Base-by-base conservation (phyloP, 2,113 vertebrate genomes). In the Petaurus breviceps region DNA sequence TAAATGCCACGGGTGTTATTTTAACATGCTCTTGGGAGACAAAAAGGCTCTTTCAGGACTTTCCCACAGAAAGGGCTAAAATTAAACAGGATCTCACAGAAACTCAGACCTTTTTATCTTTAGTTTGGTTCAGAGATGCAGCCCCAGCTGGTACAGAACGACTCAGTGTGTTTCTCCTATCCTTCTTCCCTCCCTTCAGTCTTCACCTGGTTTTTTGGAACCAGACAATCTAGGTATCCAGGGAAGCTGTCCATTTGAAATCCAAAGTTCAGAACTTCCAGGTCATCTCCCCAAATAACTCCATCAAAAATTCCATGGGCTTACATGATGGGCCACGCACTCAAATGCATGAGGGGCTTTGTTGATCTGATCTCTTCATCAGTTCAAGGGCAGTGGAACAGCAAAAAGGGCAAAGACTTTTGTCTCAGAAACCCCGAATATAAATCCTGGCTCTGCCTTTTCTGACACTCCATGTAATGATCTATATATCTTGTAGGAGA, bases 231-330 rank as follows among this genome's bases (percentile, higher is more conserved):
- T 96, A 95, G 95, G 95, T 94, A 89, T 96, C 97, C 97, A 89
- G 92, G 98, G 98, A 97, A 94, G 94, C 96, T 96, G 96, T 90
- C 96, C 96, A 57, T 57, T 57, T 57, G 55, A 57, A 28, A 68
- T 68, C 10, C 28, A 37, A 68, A 28, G 28, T 68, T 68, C 57
- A 68, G 11, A 37, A 37, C 11, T 68, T 68, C 57, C 57, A 68
- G 57, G 57, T 37, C 57, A 68, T 68, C 57, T 98, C 94, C 97
- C 94, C 96, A 93, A 94, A 84, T 93, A 94, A 94, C 93, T 96
- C 90, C 92, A 92, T 68, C 57, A 68, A 68, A 37, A 68, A 68
- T 68, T 37, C 57, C 28, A 68, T 68, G 57, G 57, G 11, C 57
- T 68, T 37, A 31, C 28, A 68, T 31, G 28, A 31, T 68, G 10